phyloP scores from a whole-genome alignment of 2,113 vertebrate species.

The Mastomys natalensis region DNA sequence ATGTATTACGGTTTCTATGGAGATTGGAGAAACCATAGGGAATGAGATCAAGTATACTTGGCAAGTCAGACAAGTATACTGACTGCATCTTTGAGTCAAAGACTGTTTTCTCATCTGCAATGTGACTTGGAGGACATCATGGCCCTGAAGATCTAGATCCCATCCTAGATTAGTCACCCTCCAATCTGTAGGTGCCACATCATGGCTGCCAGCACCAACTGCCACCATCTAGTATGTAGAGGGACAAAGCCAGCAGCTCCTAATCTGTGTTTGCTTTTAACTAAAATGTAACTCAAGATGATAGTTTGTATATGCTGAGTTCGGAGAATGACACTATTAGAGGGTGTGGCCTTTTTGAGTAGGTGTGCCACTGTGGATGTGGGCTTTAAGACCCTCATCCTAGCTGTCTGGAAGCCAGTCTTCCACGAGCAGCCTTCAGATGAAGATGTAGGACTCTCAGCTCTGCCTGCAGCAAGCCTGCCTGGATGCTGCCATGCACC shows the following conservation, averaged over 20 bases:
- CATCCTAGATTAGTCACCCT: not conserved
- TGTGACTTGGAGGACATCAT: not conserved
- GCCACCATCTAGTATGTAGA: not conserved
- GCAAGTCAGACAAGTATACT: not conserved
- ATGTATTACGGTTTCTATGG: slow-evolving; percentile 76
- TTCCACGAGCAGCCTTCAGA: too few relatives aligned
- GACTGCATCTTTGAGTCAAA: slow-evolving; percentile 17
- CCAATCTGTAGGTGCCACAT: not conserved
- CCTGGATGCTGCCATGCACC: too few relatives aligned
- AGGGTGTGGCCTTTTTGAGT: too few relatives aligned
- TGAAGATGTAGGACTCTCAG: too few relatives aligned
- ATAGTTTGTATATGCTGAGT: too few relatives aligned
- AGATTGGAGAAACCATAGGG: slow-evolving; percentile 73
- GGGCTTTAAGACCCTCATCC: too few relatives aligned
- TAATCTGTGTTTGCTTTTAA: not conserved
- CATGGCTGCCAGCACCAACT: not conserved
- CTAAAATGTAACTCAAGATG: not conserved
- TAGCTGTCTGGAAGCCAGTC: too few relatives aligned
- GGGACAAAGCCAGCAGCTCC: not conserved
- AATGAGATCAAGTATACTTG: slow-evolving; percentile 70
- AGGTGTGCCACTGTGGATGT: too few relatives aligned
- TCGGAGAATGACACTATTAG: too few relatives aligned
- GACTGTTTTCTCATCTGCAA: not conserved
- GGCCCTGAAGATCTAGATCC: not conserved
- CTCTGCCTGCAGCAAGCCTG: too few relatives aligned